Evolutionary conservation across 2,113 vertebrate genomes (phyloP).

Genomic region (Anser cygnoides): DNA sequence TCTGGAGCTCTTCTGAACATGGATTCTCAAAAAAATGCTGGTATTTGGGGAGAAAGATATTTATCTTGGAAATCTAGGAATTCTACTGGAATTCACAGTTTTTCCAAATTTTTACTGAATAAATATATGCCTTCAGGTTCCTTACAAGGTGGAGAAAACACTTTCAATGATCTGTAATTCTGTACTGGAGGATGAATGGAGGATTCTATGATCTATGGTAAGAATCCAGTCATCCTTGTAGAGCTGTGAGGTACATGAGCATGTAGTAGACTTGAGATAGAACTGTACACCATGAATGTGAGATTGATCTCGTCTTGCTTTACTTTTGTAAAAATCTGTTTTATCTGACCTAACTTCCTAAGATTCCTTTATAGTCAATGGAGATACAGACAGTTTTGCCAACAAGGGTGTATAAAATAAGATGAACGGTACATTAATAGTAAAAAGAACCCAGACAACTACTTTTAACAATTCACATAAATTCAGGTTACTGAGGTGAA

Average conservation of each 20-base stretch:
- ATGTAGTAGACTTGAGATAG: neutral
- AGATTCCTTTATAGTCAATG: neutral
- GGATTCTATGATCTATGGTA: neutral
- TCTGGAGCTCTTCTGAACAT: neutral
- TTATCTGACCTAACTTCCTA: neutral
- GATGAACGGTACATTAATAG: neutral
- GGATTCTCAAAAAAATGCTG: neutral
- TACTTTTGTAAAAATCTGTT: neutral
- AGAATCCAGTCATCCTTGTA: neutral
- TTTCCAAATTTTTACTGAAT: neutral
- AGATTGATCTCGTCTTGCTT: neutral
- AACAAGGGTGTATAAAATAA: neutral
- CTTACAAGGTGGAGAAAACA: neutral
- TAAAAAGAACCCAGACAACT: neutral
- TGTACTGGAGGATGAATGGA: neutral
- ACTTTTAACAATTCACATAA: constrained; percentile 19
- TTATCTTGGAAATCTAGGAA: neutral
- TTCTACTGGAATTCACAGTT: neutral
- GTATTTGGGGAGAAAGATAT: neutral
- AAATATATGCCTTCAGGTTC: neutral
- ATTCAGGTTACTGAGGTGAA: constrained; percentile 21
- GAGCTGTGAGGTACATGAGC: neutral
- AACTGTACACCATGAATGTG: neutral
- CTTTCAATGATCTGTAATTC: neutral
- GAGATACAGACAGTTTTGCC: neutral